phyloP scores from a whole-genome alignment of 2,797 vertebrate species.

The Arrhamphus sclerolepis region DNA sequence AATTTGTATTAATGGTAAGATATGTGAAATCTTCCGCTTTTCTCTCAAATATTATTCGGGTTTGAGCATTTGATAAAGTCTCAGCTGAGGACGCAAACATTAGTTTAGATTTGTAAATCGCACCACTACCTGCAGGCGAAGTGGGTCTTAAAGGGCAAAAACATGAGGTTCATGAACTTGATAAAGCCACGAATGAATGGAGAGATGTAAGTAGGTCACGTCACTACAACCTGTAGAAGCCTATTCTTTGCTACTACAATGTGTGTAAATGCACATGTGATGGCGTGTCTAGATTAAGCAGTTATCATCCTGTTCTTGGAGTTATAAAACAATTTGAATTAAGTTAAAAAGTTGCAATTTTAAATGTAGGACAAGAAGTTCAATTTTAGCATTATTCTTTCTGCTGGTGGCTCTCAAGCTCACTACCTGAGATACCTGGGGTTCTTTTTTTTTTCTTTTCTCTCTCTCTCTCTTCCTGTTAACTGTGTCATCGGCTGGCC shows the following conservation, averaged over 20 bases:
- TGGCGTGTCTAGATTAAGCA: too few species aligned
- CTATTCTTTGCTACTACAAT: slow-evolving; percentile 2
- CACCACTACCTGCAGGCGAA: slow-evolving; percentile 5
- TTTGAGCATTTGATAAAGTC: neutral
- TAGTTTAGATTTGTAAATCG: neutral
- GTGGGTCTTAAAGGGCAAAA: slow-evolving; percentile 22
- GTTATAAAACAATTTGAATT: too few species aligned
- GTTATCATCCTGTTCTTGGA: too few species aligned
- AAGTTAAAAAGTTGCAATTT: too few species aligned
- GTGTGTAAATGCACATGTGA: too few species aligned
- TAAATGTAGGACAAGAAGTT: neutral
- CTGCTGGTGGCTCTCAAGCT: slow-evolving; percentile 42
- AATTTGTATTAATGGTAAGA: slow-evolving; percentile 4
- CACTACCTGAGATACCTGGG: slow-evolving; percentile 46
- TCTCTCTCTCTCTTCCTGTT: slow-evolving; percentile 16
- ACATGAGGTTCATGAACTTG: slow-evolving; percentile 4
- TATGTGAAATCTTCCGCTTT: neutral
- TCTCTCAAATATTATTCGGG: neutral
- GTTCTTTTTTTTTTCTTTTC: neutral
- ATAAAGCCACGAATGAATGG: slow-evolving; percentile 21
- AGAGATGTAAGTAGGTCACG: slow-evolving; percentile 28
- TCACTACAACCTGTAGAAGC: neutral
- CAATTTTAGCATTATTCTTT: slow-evolving; percentile 3
- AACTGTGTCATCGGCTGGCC: slow-evolving; percentile 69
- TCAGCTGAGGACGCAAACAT: neutral